Evolutionary conservation across 2,888 invertebrate genomes (phyloP).

Genomic region (Spisula solida): DNA sequence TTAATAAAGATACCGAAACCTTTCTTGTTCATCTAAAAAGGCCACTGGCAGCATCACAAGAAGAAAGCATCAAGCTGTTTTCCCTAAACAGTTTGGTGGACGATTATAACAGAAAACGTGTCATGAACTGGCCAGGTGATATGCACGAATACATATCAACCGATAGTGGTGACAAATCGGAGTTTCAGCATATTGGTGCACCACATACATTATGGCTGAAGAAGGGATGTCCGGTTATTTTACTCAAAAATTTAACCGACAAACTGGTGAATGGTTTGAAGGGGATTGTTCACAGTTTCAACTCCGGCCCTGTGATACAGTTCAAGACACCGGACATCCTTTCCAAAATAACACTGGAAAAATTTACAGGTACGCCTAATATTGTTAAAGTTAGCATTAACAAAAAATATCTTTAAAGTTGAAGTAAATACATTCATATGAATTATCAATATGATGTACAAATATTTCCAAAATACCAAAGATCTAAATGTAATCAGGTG

Average conservation of each 20-base stretch:
- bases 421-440: no score
- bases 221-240: constrained; percentile 51
- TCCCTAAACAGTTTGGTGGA: constrained; percentile 57
- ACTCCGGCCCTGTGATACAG: no score
- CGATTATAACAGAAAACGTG: constrained; percentile 43
- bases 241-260: constrained; percentile 57
- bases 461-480: no score
- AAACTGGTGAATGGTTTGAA: constrained; percentile 59
- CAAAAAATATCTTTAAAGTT: no score
- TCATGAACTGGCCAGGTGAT: constrained; percentile 35
- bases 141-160: constrained; percentile 36
- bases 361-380: no score
- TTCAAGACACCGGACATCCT: no score
- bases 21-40: constrained; percentile 12
- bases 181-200: constrained; percentile 30
- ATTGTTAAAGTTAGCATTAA: no score
- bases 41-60: background rate
- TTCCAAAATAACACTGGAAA: no score
- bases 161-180: constrained; percentile 44
- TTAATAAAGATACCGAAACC: background rate
- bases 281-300: constrained; percentile 57
- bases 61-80: constrained; percentile 48
- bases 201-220: constrained; percentile 48
- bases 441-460: no score
- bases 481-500: no score